These are phyloP conservation scores for Ceryle rudis DNA, from an alignment of 2,797 vertebrate species.

Conservation along the genomic window DNA sequence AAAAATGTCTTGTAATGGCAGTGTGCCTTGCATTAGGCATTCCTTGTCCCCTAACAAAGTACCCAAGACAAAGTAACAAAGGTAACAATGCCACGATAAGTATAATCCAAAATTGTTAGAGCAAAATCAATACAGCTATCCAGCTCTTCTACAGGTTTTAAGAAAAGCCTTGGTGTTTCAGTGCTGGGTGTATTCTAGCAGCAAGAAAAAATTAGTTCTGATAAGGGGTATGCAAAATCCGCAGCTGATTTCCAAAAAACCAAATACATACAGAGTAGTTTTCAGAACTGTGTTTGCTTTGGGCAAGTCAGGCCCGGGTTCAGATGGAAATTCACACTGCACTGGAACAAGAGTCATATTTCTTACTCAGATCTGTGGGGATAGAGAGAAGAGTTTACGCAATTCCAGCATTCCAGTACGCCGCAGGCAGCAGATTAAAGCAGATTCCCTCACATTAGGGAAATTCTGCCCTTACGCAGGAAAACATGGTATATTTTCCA, in stretches of 20 bases:
- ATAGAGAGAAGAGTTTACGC: neutral
- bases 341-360: neutral
- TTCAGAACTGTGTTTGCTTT: conserved; percentile 8
- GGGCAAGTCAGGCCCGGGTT: neutral
- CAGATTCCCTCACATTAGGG: neutral
- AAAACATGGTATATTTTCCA: neutral
- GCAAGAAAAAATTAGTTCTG: neutral
- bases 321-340: neutral
- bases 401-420: neutral
- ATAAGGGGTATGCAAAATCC: neutral
- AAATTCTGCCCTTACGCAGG: neutral
- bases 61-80: neutral
- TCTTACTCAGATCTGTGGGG: neutral
- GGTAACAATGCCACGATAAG: neutral
- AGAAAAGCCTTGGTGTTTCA: neutral
- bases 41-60: neutral
- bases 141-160: neutral
- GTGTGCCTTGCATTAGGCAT: neutral
- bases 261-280: neutral
- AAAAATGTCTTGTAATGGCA: neutral
- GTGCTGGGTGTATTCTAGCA: neutral
- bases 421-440: neutral
- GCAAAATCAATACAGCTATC: neutral
- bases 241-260: neutral
- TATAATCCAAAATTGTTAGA: neutral